phyloP scores from a whole-genome alignment of 2,888 invertebrate species.

The Cosmia pyralina region DNA sequence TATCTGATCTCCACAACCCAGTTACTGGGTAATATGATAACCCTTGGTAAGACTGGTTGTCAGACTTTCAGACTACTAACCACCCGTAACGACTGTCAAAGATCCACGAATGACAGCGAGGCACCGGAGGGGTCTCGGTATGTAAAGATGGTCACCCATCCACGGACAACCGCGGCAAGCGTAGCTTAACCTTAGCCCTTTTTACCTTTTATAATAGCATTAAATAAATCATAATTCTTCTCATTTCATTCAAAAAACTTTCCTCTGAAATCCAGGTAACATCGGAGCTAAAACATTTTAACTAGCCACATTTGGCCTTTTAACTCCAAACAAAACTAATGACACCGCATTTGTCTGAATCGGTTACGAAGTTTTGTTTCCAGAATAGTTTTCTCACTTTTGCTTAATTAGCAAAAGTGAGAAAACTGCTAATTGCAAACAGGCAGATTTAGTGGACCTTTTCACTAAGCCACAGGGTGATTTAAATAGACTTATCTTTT shows the following conservation, averaged over 20 bases:
- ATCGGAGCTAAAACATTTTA: constrained; percentile 32
- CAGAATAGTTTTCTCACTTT: constrained; percentile 56
- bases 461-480: neutral
- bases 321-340: constrained; percentile 46
- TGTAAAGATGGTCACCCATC: too few species aligned
- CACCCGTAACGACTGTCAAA: too few species aligned
- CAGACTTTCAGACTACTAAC: too few species aligned
- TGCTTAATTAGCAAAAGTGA: too few species aligned
- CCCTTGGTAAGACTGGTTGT: too few species aligned
- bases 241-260: constrained; percentile 9
- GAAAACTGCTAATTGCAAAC: constrained; percentile 24
- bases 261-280: neutral
- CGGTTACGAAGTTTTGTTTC: constrained; percentile 43
- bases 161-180: too few species aligned
- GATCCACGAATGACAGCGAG: too few species aligned
- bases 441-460: constrained; percentile 26
- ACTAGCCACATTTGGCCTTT: constrained; percentile 28
- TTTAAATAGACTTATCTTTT: neutral
- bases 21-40: too few species aligned
- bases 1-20: too few species aligned
- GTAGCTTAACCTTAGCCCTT: too few species aligned
- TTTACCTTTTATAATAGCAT: neutral
- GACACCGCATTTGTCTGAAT: constrained; percentile 58
- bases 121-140: too few species aligned
- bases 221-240: constrained; percentile 20